Evolutionary conservation across 2,113 vertebrate species (phyloP).

Genomic region (Octodon degus): DNA sequence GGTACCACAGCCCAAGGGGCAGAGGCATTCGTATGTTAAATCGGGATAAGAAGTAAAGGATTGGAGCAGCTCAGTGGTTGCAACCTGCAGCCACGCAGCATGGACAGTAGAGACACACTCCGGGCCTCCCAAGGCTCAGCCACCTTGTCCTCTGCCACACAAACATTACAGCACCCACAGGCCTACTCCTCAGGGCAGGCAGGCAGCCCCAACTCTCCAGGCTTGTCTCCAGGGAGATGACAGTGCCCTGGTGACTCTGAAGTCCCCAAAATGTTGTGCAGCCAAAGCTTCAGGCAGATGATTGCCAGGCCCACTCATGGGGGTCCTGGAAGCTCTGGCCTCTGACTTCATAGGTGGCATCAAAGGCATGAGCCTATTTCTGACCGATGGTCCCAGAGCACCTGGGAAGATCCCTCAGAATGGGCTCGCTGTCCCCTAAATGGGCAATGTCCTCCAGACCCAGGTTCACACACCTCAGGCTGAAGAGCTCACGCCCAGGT

Average conservation of each 20-base stretch:
- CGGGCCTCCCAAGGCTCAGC: not conserved
- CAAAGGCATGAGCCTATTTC: not conserved
- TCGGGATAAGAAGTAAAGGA: not conserved
- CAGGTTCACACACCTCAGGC: not conserved
- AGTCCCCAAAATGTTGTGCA: not conserved
- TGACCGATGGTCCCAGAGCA: no score
- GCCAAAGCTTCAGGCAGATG: not conserved
- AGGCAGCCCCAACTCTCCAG: rapidly evolving
- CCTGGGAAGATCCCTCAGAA: no score
- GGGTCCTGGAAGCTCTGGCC: not conserved
- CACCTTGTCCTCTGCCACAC: not conserved
- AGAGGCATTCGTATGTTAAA: rapidly evolving
- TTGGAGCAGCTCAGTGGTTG: rapidly evolving
- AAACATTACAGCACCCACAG: not conserved
- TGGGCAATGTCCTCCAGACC: not conserved
- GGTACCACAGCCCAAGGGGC: no score
- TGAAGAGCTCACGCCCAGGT: not conserved
- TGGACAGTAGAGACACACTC: not conserved
- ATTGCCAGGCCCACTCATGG: rapidly evolving
- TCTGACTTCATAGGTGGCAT: no score
- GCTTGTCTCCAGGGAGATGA: rapidly evolving
- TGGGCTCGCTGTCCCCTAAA: not conserved
- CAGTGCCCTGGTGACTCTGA: rapidly evolving
- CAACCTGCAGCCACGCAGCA: not conserved
- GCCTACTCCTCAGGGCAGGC: rapidly evolving